Percentiles rank a stretch among this genome's conserved stretches.
Evolutionary conservation across 2,888 invertebrate genomes (phyloP).

Genomic region (Temnothorax rugatulus): DNA sequence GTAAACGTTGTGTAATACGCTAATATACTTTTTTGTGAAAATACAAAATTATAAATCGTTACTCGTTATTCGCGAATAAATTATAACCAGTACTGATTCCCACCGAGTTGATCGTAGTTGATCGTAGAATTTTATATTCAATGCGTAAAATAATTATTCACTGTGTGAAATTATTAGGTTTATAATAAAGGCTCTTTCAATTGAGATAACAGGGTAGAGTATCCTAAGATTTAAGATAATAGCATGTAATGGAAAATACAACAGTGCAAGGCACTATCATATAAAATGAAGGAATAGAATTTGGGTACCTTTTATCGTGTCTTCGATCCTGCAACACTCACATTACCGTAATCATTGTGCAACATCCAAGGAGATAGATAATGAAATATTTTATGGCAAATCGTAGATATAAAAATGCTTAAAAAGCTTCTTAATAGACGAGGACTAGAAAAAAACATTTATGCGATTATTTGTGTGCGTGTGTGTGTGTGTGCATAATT

Average conservation of each 20-base stretch:
- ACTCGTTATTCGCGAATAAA: neutral
- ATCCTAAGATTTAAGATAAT: slow-evolving; percentile 64
- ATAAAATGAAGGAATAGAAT: neutral
- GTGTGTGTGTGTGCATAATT: neutral
- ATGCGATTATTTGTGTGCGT: neutral
- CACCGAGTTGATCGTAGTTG: slow-evolving; percentile 44
- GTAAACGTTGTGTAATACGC: neutral
- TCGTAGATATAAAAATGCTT: slow-evolving; percentile 23
- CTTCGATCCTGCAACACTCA: neutral
- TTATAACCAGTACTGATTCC: slow-evolving; percentile 37
- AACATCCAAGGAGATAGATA: neutral
- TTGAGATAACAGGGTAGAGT: slow-evolving; percentile 71
- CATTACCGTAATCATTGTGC: neutral
- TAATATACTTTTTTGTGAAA: slow-evolving; percentile 3
- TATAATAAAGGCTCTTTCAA: slow-evolving; percentile 33
- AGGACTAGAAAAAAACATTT: slow-evolving; percentile 21
- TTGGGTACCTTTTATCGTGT: slow-evolving; percentile 7
- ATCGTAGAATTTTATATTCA: slow-evolving; percentile 12
- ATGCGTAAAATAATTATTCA: neutral
- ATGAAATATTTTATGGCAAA: slow-evolving; percentile 36
- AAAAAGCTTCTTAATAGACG: slow-evolving; percentile 1
- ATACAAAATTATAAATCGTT: slow-evolving; percentile 22
- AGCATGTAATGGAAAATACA: slow-evolving; percentile 23
- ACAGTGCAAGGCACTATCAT: slow-evolving; percentile 17
- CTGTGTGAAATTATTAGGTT: slow-evolving; percentile 27